Evolutionary conservation across 2,888 invertebrate species (phyloP), one percentile per base, ranked within the genome.

Genomic region (Scrobipalpa atriplicella): DNA sequence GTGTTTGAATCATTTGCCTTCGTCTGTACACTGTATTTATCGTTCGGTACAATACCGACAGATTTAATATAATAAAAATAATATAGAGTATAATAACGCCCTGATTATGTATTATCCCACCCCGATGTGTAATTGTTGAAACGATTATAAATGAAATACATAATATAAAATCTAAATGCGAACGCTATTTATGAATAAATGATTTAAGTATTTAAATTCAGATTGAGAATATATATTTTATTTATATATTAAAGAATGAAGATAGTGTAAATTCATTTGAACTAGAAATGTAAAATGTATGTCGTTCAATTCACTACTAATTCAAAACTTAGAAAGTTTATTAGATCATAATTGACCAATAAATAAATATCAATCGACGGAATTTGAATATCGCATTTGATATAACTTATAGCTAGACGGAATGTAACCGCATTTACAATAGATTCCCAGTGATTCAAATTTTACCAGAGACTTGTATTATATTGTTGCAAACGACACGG

Each of bases 171-270:
- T 83, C 80, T 87, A 87, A 90, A 90, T 88, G 85, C 88, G 87
- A 88, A 66, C 84, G 88, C 91, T 92, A 91, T 91, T 90, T 90
- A 90, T 87, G 79, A 84, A 81, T 87, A 88, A 85, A 86, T 83
- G 80, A 83, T 80, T 81, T 85, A 86, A 90, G 85, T 84, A 78
- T 87, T 89, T 86, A 86, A 83, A 86, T 88, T 91, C 89, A 91
- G 87, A 91, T 90, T 87, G 82, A 87, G 77, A 87, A 85, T 84
- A 79, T 73, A 63, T 83, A 81, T 79, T 82, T 84, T 85, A 85
- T 86, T 87, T 81, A 73, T 78, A 77, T 80, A 75, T 71, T 79
- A 81, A 80, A 79, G 81, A 79, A 76, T 79, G 72, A 79, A 83
- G 74, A 78, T 86, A 85, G 85, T 85, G 80, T 88, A 85, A 84